Base-by-base conservation (phyloP, 2,888 invertebrate species). In the Syrista parreyssii region DNA sequence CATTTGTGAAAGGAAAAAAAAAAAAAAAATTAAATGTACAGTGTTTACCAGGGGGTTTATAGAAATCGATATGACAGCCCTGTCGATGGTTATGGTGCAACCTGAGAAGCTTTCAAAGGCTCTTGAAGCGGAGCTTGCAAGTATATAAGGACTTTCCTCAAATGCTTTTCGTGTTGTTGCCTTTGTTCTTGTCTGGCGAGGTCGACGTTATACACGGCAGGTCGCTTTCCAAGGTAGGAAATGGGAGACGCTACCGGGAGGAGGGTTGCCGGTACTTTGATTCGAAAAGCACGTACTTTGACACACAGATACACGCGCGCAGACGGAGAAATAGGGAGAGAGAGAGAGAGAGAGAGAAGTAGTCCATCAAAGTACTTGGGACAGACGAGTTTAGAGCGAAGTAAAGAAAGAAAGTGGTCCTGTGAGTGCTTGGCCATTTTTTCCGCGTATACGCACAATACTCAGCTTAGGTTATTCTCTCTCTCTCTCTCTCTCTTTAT, bases 241-340 rank as follows among this genome's bases (percentile, higher is more conserved):
- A 55, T 23, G 55, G 55, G 55, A 55, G 55, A 55, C 55, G 23
- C 55, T 23, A 55, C 55, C 23, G 55, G 23, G 9, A 55, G 23
- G 23, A 55, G 55, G 55, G 55, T 23, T 23, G 23, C 23, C 1
- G 23, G 55, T 55, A 55, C 55, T 55, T 23, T 55, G 23, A 55
- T 55, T 55, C 55, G 55, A 55, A 55, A 55, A 23, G 23, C 55
- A 55, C 55, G 35, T 76, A 32, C 76, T 34, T 36, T 76, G 35
- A 76, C 15, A 34, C 23, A 36, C 68, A 36, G 31, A n/a, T 72
- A 71, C 71, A 71, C 71, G 40, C 11, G 72, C n/a, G 55, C 68
- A 76, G 78, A 74, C 30, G 72, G 76, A 76, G 72, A 71, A 30
- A 75, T 40, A 75, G 75, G 55, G 30, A 75, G 68, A 75, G n/a